phyloP scores from a whole-genome alignment of 1,140 invertebrate genomes.

The Uloborus diversus region DNA sequence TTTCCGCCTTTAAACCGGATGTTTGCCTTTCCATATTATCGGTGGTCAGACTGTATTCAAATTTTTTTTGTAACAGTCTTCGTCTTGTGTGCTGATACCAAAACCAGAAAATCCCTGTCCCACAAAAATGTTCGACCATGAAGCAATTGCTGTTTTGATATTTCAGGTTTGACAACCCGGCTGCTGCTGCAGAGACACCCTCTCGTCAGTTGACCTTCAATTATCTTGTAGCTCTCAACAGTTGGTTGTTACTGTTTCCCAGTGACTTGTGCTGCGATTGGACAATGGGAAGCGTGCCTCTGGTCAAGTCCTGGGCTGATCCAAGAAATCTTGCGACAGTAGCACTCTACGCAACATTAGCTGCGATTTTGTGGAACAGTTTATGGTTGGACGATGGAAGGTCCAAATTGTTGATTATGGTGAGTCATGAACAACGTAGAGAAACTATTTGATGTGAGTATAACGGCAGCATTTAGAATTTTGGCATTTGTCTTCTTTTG shows the following conservation, averaged over 20 bases:
- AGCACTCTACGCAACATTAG: constrained; percentile 75
- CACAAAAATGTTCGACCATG: too few relatives aligned
- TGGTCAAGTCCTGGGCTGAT: constrained; percentile 83
- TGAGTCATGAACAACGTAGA: too few relatives aligned
- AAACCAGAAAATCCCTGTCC: too few relatives aligned
- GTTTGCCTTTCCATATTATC: too few relatives aligned
- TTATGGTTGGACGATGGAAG: constrained; percentile 29
- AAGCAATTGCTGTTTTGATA: too few relatives aligned
- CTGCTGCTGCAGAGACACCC: constrained; percentile 80
- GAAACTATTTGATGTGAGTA: neutral
- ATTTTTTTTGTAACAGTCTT: too few relatives aligned
- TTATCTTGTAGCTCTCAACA: constrained; percentile 89
- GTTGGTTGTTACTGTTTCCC: constrained; percentile 88
- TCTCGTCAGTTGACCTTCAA: constrained; percentile 84
- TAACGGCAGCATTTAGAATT: neutral
- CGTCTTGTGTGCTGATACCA: too few relatives aligned
- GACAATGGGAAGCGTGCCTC: constrained; percentile 96
- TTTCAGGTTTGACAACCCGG: constrained; percentile 89
- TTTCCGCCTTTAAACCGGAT: too few relatives aligned
- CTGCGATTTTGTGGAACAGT: constrained; percentile 40
- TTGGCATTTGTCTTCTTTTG: too few relatives aligned
- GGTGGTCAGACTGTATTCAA: too few relatives aligned
- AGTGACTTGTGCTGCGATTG: constrained; percentile 85
- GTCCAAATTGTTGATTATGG: constrained; percentile 13
- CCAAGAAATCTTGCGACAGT: constrained; percentile 84